Base-by-base conservation (phyloP, 1,140 invertebrate species). In the Anadara kagoshimensis region DNA sequence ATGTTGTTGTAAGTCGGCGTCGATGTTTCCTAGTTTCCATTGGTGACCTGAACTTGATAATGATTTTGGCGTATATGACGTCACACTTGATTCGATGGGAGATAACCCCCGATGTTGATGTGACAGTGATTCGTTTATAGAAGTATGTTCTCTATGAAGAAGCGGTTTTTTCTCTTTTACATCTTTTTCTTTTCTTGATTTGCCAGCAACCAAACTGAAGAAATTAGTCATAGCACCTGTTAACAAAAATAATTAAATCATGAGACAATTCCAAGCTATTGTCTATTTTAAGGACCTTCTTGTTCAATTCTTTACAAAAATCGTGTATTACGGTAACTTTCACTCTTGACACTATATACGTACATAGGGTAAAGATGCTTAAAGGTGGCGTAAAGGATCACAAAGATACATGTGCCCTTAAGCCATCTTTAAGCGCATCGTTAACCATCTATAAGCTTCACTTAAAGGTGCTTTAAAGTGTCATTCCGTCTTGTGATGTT, bases 61-160 rank as follows among this genome's bases (percentile, higher is more conserved):
- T 11, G 84, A 86, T 66, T 84, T 87, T 5, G 85, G 85, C 12
- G 83, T 83, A 59, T 85, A 84, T 2, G 85, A 84, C 0, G 85
- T 83, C 20, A 67, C 79, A 69, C 79, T 83, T n/a, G 83, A 83
- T n/a, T 77, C 80, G 12, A 83, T 82, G 26, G 83, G 81, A 41
- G 83, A 83, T 41, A 79, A 64, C 44, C 71, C 78, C 1, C 71
- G 65, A 22, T 76, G 79, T 43, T 58, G 63, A 36, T 57, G 53
- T 7, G 58, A 43, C 12, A 53, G 45, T 18, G 29, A 2, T 36
- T 44, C 62, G 49, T 66, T 72, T 7, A 63, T 36, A 53, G 49
- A 26, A 36, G 62, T 62, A 22, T 71, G 62, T 49, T 14, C 24
- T 62, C 53, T 63, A 62, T 36, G 18, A 18, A 54, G 51, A 22